Base-by-base conservation (phyloP, 1,140 invertebrate species). In the Dryas iulia region DNA sequence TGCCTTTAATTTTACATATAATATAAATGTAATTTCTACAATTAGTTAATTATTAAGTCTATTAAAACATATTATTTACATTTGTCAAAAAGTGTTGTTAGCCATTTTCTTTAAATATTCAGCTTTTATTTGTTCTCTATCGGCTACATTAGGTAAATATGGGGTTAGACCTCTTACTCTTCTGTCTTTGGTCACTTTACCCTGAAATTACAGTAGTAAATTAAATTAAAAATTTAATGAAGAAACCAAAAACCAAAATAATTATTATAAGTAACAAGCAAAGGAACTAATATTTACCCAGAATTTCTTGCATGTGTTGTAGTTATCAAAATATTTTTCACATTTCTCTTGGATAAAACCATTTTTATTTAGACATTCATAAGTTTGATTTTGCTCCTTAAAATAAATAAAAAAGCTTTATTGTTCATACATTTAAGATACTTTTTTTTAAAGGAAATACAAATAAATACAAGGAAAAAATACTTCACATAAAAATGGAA, bases 221-320 rank as follows among this genome's bases (percentile, higher is more conserved):
- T n/a, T n/a, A n/a, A n/a, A n/a, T n/a, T n/a, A n/a, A n/a, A n/a
- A n/a, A n/a, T n/a, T n/a, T n/a, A n/a, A n/a, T n/a, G n/a, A n/a
- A n/a, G n/a, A n/a, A n/a, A n/a, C n/a, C n/a, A n/a, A n/a, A n/a
- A n/a, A n/a, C n/a, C n/a, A n/a, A n/a, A n/a, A n/a, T n/a, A n/a
- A n/a, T n/a, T n/a, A n/a, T n/a, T n/a, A n/a, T n/a, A n/a, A n/a
- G n/a, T n/a, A n/a, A n/a, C n/a, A 18, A 63, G 33, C 6, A 25
- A 24, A 63, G 39, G 3, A 18, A 64, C n/a, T n/a, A n/a, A 31
- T 30, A 61, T 52, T 56, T 23, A 94, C 93, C 93, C 93, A 94
- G 79, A 94, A 94, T 66, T 93, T 93, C 76, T 93, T 94, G 83
- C 94, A 95, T 33, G 91, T 92, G 33, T 94, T 95, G 71, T 95